Conservation (phyloP, 1,140 invertebrate species). For the Bombus waltoni region DNA sequence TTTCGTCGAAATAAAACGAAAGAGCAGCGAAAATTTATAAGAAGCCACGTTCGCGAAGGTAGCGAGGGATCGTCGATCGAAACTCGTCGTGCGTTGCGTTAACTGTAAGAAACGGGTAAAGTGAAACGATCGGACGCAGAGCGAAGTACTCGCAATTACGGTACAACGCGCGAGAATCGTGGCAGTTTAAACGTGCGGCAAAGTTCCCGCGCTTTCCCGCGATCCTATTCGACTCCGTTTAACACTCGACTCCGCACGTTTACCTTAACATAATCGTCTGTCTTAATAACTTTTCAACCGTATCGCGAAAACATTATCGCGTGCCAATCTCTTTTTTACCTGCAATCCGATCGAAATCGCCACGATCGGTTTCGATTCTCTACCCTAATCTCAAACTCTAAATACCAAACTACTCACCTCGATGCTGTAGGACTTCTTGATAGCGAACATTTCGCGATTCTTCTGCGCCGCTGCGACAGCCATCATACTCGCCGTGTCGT, state of each 20-base stretch:
- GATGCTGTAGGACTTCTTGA: slow-evolving; percentile 98
- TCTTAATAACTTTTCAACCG: not conserved
- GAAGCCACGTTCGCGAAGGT: not conserved
- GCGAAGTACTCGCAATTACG: not conserved
- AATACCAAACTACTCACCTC: slow-evolving; percentile 89
- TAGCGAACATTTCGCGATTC: slow-evolving; percentile 96
- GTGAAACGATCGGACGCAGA: not conserved
- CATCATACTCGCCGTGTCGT: slow-evolving; percentile 84
- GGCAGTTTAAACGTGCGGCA: slow-evolving; percentile 50
- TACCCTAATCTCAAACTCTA: not conserved
- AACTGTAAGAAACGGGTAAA: not conserved
- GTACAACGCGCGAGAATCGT: not conserved
- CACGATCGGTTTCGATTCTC: not conserved
- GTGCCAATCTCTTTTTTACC: not conserved
- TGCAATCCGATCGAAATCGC: not conserved
- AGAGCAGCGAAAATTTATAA: not conserved
- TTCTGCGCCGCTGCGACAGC: slow-evolving; percentile 94
- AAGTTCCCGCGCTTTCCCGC: slow-evolving; percentile 54
- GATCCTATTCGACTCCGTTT: not conserved
- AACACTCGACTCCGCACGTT: not conserved
- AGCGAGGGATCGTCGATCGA: not conserved
- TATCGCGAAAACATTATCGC: not conserved
- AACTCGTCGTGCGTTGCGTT: not conserved
- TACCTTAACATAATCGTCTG: not conserved
- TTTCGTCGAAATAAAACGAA: not conserved